Evolutionary conservation across 2,888 invertebrate species (phyloP).

Genomic region (Cheiracanthium punctorium): DNA sequence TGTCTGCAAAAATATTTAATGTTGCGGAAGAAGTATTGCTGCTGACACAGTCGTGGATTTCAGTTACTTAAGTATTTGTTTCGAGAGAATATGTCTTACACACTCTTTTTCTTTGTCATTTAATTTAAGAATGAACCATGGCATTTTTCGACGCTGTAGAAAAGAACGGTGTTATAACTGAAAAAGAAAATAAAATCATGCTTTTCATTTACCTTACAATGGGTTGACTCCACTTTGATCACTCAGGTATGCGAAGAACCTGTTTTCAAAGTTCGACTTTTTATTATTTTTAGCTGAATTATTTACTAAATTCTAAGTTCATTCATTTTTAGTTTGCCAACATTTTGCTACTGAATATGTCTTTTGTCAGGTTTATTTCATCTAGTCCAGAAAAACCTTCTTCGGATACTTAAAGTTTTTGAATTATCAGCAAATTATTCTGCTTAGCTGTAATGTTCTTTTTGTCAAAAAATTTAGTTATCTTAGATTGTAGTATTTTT

Average conservation of each 20-base stretch:
- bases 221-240: slow-evolving; percentile 56
- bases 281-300: slow-evolving; percentile 62
- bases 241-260: slow-evolving; percentile 50
- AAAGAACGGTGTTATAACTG: background rate
- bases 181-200: slow-evolving; percentile 21
- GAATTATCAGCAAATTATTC: background rate
- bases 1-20: slow-evolving; percentile 61
- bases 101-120: slow-evolving; percentile 24
- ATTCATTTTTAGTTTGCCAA: background rate
- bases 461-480: no score
- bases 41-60: slow-evolving; percentile 59
- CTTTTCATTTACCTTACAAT: slow-evolving; percentile 52
- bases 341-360: background rate
- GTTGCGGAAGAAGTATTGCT: slow-evolving; percentile 56
- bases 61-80: slow-evolving; percentile 55
- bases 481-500: no score
- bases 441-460: background rate
- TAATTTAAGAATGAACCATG: slow-evolving; percentile 23
- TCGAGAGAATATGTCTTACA: slow-evolving; percentile 23
- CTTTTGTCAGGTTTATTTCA: background rate
- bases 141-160: slow-evolving; percentile 56
- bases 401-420: background rate
- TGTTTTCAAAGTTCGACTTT: slow-evolving; percentile 32
- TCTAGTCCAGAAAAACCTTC: background rate
- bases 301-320: slow-evolving; percentile 49